Evolutionary conservation across 2,888 invertebrate genomes (phyloP), one percentile per base, ranked within the genome.

Genomic region (Pseudoips prasinana): DNA sequence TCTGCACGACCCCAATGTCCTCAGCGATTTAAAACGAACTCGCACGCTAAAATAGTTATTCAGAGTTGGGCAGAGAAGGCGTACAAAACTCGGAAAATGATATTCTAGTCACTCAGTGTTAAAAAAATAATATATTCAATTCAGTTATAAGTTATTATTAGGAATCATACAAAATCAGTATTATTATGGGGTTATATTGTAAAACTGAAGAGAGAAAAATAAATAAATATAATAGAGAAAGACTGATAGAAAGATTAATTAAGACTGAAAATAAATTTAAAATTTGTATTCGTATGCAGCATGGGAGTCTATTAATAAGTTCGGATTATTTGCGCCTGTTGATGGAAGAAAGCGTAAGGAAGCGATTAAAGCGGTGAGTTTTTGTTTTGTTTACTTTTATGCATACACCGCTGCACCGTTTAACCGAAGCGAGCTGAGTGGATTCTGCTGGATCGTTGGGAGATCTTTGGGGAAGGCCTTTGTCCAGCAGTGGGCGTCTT

Each of bases 171-270:
- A n/a, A 4, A 17, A 29, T 35, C 29, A 40, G 29, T 31, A 33
- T 33, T 48, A 60, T 41, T 46, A 64, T 64, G 64, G 64, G 64
- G 30, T 64, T 62, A 19, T 48, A 40, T 34, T 64, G 64, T 20
- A 55, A 57, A 37, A 22, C 32, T 14, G 58, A 64, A 44, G 58
- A 57, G 26, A 33, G 30, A 8, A 42, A 38, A 47, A 27, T 37
- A 14, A 49, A 29, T 36, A 64, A 48, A 37, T 40, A 36, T 39
- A 44, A 33, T 0, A 39, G 47, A 19, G 39, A 22, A 22, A 51
- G 42, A 32, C 25, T 51, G 14, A 25, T 44, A 30, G 29, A 41
- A 22, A 59, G 41, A 29, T 27, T 28, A 1, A 31, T 42, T 25
- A 60, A 60, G 33, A 38, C 48, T 33, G 56, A 60, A 47, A 52